phyloP scores from a whole-genome alignment of 1,140 invertebrate genomes.

The Harpegnathos saltator region DNA sequence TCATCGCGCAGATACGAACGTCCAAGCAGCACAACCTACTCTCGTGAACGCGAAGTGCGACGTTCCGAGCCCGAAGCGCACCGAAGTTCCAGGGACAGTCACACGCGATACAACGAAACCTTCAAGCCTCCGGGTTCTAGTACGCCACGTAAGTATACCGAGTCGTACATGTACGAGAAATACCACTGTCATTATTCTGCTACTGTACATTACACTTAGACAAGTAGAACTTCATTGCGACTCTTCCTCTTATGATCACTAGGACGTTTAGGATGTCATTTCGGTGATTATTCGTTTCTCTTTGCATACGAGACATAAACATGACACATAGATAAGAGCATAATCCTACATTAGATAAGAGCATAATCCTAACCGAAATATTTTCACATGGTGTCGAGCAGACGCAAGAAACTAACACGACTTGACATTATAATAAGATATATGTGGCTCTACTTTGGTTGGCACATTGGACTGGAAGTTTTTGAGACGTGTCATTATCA shows the following conservation, averaged over 20 bases:
- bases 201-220: too few relatives aligned
- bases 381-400: conserved; percentile 17
- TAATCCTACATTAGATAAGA: too few relatives aligned
- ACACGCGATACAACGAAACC: conserved; percentile 82
- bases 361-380: too few relatives aligned
- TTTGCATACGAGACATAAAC: too few relatives aligned
- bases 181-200: too few relatives aligned
- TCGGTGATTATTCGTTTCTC: too few relatives aligned
- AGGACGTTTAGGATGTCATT: too few relatives aligned
- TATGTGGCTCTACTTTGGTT: not conserved
- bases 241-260: not conserved
- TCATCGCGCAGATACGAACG: conserved; percentile 79
- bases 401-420: not conserved
- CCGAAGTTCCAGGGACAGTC: conserved; percentile 82
- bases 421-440: not conserved
- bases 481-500: not conserved
- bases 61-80: conserved; percentile 82
- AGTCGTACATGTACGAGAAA: conserved; percentile 38
- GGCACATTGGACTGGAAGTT: not conserved
- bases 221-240: too few relatives aligned
- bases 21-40: conserved; percentile 78
- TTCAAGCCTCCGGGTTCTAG: conserved; percentile 82
- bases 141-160: conserved; percentile 80
- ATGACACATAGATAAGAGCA: too few relatives aligned
- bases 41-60: conserved; percentile 83